Evolutionary conservation across 2,797 vertebrate species (phyloP), one percentile per base, ranked within the genome.

Genomic region (Dermochelys coriacea): DNA sequence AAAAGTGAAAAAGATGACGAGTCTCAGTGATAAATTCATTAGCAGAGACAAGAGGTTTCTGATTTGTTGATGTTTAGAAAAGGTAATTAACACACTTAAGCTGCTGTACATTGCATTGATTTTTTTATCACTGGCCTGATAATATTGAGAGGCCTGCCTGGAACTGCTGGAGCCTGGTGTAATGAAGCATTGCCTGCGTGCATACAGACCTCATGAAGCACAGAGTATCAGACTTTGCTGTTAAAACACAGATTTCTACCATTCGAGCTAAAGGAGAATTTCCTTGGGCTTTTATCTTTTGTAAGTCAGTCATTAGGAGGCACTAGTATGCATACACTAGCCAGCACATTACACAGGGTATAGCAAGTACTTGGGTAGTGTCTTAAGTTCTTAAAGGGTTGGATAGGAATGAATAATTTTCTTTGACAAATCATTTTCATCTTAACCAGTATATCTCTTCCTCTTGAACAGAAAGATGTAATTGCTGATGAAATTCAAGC

Each of bases 391-490:
- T 52, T 34, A 50, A 45, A 68, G 7, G n/a, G 37, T 74, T 16
- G 34, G 37, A 23, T n/a, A 52, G 47, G 68, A 87, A 27, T 31
- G 47, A 50, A 51, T 71, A 47, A 49, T 49, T 34, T 80, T 86
- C 82, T 47, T 2, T 49, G 74, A n/a, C 34, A 7, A 49, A 89
- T 86, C 54, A 52, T 37, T 64, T 88, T 55, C 88, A 31, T 75
- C 55, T 80, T 95, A 85, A 6, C 68, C 88, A 64, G 54, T 4
- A 6, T 12, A 15, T 71, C 47, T 89, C 23, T 90, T 90, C 87
- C 84, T 84, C 91, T 92, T 96, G 29, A 88, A 84, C 96, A 98
- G 98, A 98, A 98, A 94, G 98, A 98, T 88, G 61, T 98, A 74
- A 97, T 98, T 92, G 96, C 98, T 1, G 92, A 94, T 0, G 98